phyloP scores from a whole-genome alignment of 2,888 invertebrate genomes.

The Entomobrya proxima region DNA sequence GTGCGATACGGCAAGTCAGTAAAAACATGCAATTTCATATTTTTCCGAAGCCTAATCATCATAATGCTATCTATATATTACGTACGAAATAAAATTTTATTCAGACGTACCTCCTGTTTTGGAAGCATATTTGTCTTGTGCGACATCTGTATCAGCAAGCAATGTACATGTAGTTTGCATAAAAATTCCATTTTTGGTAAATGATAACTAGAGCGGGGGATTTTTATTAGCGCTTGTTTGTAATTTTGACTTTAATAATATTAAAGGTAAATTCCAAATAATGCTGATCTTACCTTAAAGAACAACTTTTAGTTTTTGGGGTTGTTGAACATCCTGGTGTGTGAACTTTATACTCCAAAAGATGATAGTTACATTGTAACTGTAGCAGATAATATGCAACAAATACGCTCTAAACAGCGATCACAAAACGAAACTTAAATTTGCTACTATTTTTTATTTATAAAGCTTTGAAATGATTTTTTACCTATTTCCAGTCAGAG shows the following conservation, averaged over 20 bases:
- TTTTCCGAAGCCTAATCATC: too few relatives aligned
- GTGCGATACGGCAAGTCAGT: too few relatives aligned
- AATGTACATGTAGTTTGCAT: conserved; percentile 16
- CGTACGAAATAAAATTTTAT: too few relatives aligned
- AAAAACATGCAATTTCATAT: too few relatives aligned
- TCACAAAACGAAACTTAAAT: background rate
- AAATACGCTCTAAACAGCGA: background rate
- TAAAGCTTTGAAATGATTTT: conserved; percentile 32
- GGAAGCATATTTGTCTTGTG: background rate
- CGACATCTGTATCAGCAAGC: conserved; percentile 13
- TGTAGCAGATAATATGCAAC: background rate
- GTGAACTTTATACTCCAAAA: too few relatives aligned
- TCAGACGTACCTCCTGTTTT: background rate
- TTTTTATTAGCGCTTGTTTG: conserved; percentile 4
- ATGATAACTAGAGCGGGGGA: background rate
- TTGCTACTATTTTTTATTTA: conserved; percentile 28
- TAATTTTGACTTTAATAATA: background rate
- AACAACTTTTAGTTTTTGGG: too few relatives aligned
- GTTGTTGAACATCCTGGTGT: too few relatives aligned
- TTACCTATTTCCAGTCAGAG: conserved; percentile 59
- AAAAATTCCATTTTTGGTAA: conserved; percentile 57
- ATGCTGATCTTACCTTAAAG: too few relatives aligned
- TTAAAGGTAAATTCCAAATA: too few relatives aligned
- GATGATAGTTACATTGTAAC: too few relatives aligned
- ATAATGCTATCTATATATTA: too few relatives aligned